Evolutionary conservation across 2,113 vertebrate genomes (phyloP).

Genomic region (Gambusia holbrooki): DNA sequence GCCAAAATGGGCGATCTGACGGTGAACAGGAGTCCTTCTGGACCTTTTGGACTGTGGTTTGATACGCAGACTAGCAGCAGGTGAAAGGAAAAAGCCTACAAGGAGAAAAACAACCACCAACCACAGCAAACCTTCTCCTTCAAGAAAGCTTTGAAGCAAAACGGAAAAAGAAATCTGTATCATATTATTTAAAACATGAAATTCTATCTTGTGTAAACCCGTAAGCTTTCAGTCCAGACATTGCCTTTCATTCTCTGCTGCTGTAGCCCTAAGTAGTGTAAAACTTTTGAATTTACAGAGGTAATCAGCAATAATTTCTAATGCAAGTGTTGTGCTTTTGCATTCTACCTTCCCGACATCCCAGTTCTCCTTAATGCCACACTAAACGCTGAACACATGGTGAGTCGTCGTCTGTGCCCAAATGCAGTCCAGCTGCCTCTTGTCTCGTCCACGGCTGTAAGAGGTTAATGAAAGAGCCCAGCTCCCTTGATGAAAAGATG

Average conservation of each 20-base stretch:
- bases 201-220: slow-evolving; percentile 46
- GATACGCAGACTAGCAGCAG: too few relatives aligned
- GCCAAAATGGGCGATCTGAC: too few relatives aligned
- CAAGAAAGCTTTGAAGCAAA: too few relatives aligned
- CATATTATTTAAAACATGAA: slow-evolving; percentile 15
- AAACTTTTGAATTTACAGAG: slow-evolving; percentile 3
- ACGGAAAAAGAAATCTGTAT: too few relatives aligned
- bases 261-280: not conserved
- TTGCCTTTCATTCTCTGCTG: slow-evolving; percentile 42
- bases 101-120: too few relatives aligned
- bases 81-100: too few relatives aligned
- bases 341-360: slow-evolving; percentile 32
- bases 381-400: slow-evolving; percentile 56
- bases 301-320: slow-evolving; percentile 24
- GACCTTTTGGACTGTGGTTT: too few relatives aligned
- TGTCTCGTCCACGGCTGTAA: slow-evolving; percentile 55
- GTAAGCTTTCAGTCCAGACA: slow-evolving; percentile 78
- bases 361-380: slow-evolving; percentile 24
- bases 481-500: slow-evolving; percentile 64
- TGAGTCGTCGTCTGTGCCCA: slow-evolving; percentile 60
- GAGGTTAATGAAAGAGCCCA: slow-evolving; percentile 66
- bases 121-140: too few relatives aligned
- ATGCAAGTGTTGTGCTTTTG: slow-evolving; percentile 42
- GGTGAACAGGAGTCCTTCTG: too few relatives aligned
- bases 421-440: slow-evolving; percentile 61